Evolutionary conservation across 2,797 vertebrate species (phyloP).

Genomic region (Microctenopoma stevenorrisi): DNA sequence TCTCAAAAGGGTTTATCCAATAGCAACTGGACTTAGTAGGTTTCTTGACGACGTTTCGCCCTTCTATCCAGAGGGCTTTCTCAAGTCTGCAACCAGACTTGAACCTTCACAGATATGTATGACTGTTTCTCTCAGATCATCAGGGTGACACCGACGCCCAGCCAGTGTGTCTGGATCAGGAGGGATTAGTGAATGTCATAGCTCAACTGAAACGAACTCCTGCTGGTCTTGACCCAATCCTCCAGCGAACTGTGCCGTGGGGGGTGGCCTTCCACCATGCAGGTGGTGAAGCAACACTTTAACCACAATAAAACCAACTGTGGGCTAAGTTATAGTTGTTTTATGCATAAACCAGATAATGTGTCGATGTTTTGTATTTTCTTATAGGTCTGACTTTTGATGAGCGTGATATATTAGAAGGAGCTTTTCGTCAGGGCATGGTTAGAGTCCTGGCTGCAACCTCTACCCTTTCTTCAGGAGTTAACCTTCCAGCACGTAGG

Average conservation of each 20-base stretch:
- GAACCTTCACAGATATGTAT: no score
- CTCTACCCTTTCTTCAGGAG: constrained; percentile 96
- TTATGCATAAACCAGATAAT: neutral
- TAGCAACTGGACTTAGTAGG: no score
- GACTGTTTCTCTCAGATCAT: constrained; percentile 40
- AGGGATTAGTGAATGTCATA: constrained; percentile 87
- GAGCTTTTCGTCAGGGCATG: constrained; percentile 91
- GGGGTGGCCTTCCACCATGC: constrained; percentile 98
- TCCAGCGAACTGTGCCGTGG: constrained; percentile 91
- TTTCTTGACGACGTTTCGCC: no score
- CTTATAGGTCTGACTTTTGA: constrained; percentile 94
- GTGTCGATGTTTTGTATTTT: neutral
- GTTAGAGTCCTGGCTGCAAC: constrained; percentile 92
- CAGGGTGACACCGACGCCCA: constrained; percentile 39
- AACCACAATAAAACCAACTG: neutral
- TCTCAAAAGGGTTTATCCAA: no score
- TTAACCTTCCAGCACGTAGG: constrained; percentile 94
- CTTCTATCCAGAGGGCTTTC: no score
- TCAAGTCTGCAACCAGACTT: no score
- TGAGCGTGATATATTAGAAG: constrained; percentile 94
- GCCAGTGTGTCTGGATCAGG: constrained; percentile 83
- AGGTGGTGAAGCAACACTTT: constrained; percentile 78
- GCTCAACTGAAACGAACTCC: constrained; percentile 90
- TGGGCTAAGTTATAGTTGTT: no score
- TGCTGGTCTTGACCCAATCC: constrained; percentile 90